Evolutionary conservation across 2,797 vertebrate genomes (phyloP).

Genomic region (Dryobates pubescens): DNA sequence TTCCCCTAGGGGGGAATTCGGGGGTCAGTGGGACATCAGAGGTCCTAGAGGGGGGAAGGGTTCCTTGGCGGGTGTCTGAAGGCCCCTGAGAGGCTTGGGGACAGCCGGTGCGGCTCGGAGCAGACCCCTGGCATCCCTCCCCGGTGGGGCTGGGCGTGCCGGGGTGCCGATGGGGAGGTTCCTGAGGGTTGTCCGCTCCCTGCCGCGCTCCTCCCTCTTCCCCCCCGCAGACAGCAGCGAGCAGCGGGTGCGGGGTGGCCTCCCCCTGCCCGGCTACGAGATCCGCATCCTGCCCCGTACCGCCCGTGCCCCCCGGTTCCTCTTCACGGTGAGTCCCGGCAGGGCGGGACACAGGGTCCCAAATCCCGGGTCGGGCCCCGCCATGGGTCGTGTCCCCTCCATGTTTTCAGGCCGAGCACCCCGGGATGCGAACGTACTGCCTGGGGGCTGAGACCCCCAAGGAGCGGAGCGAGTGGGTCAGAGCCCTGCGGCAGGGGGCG

Average conservation of each 20-base stretch:
- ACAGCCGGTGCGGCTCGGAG: neutral
- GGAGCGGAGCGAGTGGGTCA: slow-evolving; percentile 5
- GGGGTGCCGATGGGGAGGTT: neutral
- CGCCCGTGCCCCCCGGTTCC: neutral
- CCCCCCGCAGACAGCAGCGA: slow-evolving; percentile 9
- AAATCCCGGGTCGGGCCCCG: neutral
- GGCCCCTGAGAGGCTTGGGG: rapidly evolving
- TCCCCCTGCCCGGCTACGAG: slow-evolving; percentile 26
- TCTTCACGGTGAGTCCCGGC: neutral
- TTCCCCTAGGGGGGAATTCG: no score
- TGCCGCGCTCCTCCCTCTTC: neutral
- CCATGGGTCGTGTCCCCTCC: neutral
- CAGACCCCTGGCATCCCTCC: rapidly evolving
- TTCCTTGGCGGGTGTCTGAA: neutral
- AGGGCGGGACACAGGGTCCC: no score
- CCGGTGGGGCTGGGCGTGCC: neutral
- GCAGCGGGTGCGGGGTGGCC: slow-evolving; percentile 5
- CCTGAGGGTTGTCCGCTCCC: neutral
- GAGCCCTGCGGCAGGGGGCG: neutral
- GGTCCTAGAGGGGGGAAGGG: no score
- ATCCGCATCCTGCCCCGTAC: neutral
- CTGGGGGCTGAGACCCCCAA: neutral
- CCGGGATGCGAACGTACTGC: neutral
- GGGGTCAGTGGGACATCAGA: neutral
- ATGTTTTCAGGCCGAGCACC: neutral